Evolutionary conservation across 1,140 invertebrate species (phyloP).

Genomic region (Drosophila micromelanica): DNA sequence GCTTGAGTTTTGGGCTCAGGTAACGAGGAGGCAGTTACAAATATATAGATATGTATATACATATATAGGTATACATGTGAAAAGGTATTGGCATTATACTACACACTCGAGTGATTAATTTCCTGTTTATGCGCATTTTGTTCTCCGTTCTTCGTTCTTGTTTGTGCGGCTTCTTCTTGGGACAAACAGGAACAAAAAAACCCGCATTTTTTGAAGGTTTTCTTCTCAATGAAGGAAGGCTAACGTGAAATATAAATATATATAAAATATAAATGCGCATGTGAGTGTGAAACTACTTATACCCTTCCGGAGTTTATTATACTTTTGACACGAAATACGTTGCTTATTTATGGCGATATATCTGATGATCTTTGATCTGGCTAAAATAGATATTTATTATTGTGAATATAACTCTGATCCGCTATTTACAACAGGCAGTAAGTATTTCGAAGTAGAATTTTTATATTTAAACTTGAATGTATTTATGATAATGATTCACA

Average conservation of each 20-base stretch:
- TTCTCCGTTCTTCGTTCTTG: slow-evolving; percentile 41
- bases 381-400: too few relatives aligned
- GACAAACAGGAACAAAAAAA: slow-evolving; percentile 23
- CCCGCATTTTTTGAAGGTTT: slow-evolving; percentile 44
- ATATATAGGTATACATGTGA: slow-evolving; percentile 26
- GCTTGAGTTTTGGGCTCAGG: slow-evolving; percentile 20
- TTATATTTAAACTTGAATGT: too few relatives aligned
- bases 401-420: too few relatives aligned
- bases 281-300: slow-evolving; percentile 3
- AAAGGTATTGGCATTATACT: slow-evolving; percentile 46
- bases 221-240: slow-evolving; percentile 37
- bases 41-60: slow-evolving; percentile 17
- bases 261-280: slow-evolving; percentile 2
- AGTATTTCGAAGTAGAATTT: too few relatives aligned
- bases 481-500: too few relatives aligned
- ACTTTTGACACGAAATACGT: not conserved
- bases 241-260: too few relatives aligned
- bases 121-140: slow-evolving; percentile 74
- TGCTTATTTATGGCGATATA: not conserved
- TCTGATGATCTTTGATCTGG: too few relatives aligned
- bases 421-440: too few relatives aligned
- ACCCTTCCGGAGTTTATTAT: not conserved
- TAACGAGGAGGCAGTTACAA: slow-evolving; percentile 22
- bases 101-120: slow-evolving; percentile 76
- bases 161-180: slow-evolving; percentile 70